These are phyloP conservation scores for Apamea epomidion DNA, from an alignment of 2,888 invertebrate species.

Conservation along the genomic window DNA sequence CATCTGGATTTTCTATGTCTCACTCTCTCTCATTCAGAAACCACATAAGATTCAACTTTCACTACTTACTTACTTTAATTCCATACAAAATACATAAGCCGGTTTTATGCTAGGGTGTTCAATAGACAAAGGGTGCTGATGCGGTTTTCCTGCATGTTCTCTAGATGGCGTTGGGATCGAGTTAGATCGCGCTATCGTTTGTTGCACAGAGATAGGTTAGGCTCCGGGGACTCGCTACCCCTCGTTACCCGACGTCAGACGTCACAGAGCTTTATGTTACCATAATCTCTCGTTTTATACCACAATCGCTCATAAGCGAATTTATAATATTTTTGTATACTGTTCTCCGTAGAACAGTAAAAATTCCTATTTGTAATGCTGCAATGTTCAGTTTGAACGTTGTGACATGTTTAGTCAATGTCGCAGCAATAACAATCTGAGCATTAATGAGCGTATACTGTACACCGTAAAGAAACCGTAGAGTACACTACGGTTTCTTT, in stretches of 20 bases:
- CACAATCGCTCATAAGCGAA: neutral
- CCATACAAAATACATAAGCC: neutral
- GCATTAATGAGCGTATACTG: neutral
- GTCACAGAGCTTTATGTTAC: no score
- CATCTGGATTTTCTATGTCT: neutral
- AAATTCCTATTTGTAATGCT: neutral
- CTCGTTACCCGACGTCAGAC: no score
- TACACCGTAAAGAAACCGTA: no score
- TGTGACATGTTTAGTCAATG: neutral
- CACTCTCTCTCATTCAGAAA: neutral
- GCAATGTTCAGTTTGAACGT: neutral
- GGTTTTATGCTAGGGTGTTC: neutral
- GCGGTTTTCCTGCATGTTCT: neutral
- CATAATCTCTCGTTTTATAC: no score
- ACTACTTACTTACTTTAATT: neutral
- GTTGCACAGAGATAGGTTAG: neutral
- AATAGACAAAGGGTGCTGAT: neutral
- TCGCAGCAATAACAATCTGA: neutral
- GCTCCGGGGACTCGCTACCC: no score
- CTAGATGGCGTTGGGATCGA: constrained; percentile 40
- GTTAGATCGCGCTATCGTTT: constrained; percentile 2
- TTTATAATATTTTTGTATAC: constrained; percentile 16
- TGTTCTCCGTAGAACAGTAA: constrained; percentile 19
- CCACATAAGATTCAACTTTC: neutral
- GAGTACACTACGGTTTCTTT: no score